phyloP scores from a whole-genome alignment of 1,140 invertebrate species.

The Drosophila aff. region DNA sequence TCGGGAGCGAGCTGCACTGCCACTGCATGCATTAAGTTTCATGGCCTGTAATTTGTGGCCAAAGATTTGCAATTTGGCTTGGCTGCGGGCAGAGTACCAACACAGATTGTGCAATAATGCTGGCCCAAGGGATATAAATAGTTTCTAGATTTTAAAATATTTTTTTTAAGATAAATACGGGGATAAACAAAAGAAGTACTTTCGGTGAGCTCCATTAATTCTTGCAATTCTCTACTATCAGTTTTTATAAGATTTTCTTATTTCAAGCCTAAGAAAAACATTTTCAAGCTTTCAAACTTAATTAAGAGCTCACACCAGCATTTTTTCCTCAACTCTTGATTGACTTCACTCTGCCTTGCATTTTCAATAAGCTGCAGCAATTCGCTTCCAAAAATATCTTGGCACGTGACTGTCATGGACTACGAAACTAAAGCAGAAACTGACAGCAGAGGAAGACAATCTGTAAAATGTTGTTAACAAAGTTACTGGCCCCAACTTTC shows the following conservation, averaged over 20 bases:
- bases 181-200: not conserved
- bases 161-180: not conserved
- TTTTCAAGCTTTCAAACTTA: not conserved
- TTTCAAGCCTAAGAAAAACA: too few species aligned
- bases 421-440: constrained; percentile 33
- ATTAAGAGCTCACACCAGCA: not conserved
- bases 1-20: constrained; percentile 21
- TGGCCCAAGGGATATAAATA: constrained; percentile 6
- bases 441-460: constrained; percentile 25
- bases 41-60: constrained; percentile 37
- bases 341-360: constrained; percentile 45
- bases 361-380: constrained; percentile 53
- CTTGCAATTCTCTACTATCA: not conserved
- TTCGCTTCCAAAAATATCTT: constrained; percentile 40
- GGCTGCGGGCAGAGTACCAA: constrained; percentile 4
- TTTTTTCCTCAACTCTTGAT: constrained; percentile 33
- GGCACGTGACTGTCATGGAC: constrained; percentile 71
- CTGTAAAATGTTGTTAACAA: constrained; percentile 62
- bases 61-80: constrained; percentile 20
- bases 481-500: constrained; percentile 56
- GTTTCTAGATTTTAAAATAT: not conserved
- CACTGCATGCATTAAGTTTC: constrained; percentile 42
- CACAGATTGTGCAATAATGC: constrained; percentile 7
- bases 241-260: not conserved
- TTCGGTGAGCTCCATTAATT: not conserved